These are phyloP conservation scores for Bicyclus anynana DNA, from an alignment of 1,140 invertebrate genomes.

Conservation along the genomic window DNA sequence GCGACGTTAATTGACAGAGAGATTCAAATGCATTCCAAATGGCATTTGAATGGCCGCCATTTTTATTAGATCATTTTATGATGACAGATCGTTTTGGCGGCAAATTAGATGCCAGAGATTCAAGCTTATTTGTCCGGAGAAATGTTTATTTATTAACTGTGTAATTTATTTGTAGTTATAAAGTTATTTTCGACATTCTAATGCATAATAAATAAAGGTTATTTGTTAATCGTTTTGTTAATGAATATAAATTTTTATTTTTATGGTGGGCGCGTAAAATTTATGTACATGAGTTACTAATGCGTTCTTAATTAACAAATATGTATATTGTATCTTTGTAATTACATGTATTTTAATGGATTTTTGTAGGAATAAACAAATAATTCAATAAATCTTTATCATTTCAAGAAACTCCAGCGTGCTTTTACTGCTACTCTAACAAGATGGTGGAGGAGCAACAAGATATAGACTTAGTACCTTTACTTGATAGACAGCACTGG, in stretches of 20 bases:
- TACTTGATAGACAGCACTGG: no score
- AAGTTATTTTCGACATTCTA: neutral
- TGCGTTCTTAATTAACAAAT: slow-evolving; percentile 9
- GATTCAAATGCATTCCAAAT: slow-evolving; percentile 22
- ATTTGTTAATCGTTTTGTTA: slow-evolving; percentile 9
- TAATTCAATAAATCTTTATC: no score
- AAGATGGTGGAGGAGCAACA: no score
- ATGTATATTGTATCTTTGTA: neutral
- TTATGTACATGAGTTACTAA: slow-evolving; percentile 1
- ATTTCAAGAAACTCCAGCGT: no score
- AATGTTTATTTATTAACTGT: neutral
- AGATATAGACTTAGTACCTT: no score
- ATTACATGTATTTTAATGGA: neutral
- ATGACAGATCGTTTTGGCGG: slow-evolving; percentile 36
- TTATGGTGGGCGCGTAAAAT: neutral
- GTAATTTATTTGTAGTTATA: neutral
- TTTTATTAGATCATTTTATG: slow-evolving; percentile 32
- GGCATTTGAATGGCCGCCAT: slow-evolving; percentile 30
- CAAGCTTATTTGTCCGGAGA: neutral
- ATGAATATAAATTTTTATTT: slow-evolving; percentile 6
- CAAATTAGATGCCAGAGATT: slow-evolving; percentile 17
- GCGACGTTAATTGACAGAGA: slow-evolving; percentile 38
- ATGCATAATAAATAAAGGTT: neutral
- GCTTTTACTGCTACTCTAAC: no score
- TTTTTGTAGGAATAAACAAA: no score